phyloP scores from a whole-genome alignment of 2,888 invertebrate species.

The Ectropis crepuscularia region DNA sequence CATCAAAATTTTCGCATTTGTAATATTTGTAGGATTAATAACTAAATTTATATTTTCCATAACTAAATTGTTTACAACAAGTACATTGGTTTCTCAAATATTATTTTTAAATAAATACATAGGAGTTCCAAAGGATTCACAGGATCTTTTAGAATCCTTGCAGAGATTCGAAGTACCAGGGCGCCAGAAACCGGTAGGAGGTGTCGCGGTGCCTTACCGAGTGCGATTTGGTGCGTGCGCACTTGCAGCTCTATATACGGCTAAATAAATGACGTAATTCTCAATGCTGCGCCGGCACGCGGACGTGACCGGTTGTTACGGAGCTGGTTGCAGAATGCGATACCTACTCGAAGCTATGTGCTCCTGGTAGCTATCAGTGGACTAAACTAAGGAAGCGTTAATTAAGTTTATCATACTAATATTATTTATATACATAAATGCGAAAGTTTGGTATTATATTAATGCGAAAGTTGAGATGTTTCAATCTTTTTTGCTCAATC shows the following conservation, averaged over 20 bases:
- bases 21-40: too few species aligned
- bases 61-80: background rate
- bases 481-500: too few species aligned
- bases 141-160: slow-evolving; percentile 70
- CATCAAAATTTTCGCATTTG: too few species aligned
- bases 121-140: slow-evolving; percentile 39
- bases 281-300: slow-evolving; percentile 71
- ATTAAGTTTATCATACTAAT: background rate
- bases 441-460: too few species aligned
- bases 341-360: slow-evolving; percentile 62
- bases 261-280: slow-evolving; percentile 80
- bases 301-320: slow-evolving; percentile 73
- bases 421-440: too few species aligned
- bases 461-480: too few species aligned
- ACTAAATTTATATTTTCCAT: background rate
- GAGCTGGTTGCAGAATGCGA: slow-evolving; percentile 61
- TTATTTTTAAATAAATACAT: slow-evolving; percentile 25
- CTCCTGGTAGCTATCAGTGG: slow-evolving; percentile 67
- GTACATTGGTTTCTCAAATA: too few species aligned
- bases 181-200: slow-evolving; percentile 59
- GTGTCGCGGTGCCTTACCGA: slow-evolving; percentile 64
- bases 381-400: slow-evolving; percentile 15
- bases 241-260: slow-evolving; percentile 72
- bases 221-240: slow-evolving; percentile 61
- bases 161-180: slow-evolving; percentile 69